Conservation (phyloP, 37 sponge, comb jelly and placozoan genomes). For the Halichondria panicea region DNA sequence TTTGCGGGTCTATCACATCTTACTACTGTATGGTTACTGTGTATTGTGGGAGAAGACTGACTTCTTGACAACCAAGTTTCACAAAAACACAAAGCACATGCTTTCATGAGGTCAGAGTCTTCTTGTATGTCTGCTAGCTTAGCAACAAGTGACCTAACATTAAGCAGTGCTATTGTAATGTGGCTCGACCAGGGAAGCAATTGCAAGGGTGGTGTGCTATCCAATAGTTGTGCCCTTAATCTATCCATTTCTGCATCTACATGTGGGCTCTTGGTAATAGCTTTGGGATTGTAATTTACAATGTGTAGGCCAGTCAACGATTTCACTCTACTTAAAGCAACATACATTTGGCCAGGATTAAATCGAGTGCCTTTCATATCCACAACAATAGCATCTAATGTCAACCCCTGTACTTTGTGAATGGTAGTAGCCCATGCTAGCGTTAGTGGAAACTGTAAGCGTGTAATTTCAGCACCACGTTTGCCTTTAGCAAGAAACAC, state of each 20-base stretch:
- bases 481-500: conserved; percentile 26
- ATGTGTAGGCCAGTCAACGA: conserved; percentile 4
- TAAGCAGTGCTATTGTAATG: conserved; percentile 22
- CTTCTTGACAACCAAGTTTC: conserved; percentile 22
- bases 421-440: too few species aligned
- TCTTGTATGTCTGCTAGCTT: conserved; percentile 13
- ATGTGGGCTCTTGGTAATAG: neutral
- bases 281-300: conserved; percentile 11
- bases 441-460: conserved; percentile 52
- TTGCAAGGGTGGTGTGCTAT: neutral
- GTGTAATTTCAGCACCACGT: conserved; percentile 32
- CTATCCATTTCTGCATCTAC: conserved; percentile 2
- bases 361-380: conserved; percentile 29
- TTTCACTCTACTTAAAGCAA: conserved; percentile 25
- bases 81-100: conserved; percentile 21
- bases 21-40: neutral
- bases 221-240: neutral
- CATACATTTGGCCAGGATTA: conserved; percentile 26
- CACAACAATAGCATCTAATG: conserved; percentile 39
- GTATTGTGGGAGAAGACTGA: conserved; percentile 23
- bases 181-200: neutral
- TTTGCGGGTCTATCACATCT: conserved; percentile 25
- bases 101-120: conserved; percentile 10
- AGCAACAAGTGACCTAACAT: conserved; percentile 38
- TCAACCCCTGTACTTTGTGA: conserved; percentile 29